A percentile compares a stretch with the other conserved stretches of the same genome.
These are phyloP conservation scores for Poeciliopsis turrubarensis DNA, from an alignment of 2,113 vertebrate species.

Conservation along the genomic window DNA sequence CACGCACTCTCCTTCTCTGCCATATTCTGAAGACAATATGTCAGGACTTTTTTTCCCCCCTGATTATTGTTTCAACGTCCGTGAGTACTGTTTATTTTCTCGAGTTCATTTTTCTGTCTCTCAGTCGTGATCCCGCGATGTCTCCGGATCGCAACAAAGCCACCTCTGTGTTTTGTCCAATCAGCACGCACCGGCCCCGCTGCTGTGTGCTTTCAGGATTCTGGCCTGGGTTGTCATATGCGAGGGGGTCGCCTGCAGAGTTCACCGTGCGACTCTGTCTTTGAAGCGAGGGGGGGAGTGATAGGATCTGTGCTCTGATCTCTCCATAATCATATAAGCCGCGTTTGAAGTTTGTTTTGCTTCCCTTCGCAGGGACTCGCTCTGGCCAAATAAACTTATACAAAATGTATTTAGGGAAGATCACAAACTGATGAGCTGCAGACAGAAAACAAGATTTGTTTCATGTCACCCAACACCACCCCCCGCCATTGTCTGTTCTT, in stretches of 20 bases:
- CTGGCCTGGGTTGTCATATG: conserved; percentile 31
- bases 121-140: not conserved
- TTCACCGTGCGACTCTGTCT: conserved; percentile 48
- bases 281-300: conserved; percentile 56
- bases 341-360: conserved; percentile 75
- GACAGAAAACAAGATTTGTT: conserved; percentile 52
- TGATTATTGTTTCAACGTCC: not conserved
- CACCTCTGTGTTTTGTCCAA: conserved; percentile 47
- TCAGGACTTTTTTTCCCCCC: no score
- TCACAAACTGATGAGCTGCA: conserved; percentile 49
- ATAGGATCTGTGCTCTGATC: conserved; percentile 75
- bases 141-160: not conserved
- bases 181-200: conserved; percentile 31
- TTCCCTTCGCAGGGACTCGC: conserved; percentile 53
- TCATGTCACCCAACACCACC: conserved; percentile 55
- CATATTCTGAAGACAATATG: no score
- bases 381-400: conserved; percentile 67
- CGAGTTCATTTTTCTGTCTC: not conserved
- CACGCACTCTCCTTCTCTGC: no score
- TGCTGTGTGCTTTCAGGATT: conserved; percentile 30
- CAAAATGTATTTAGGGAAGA: conserved; percentile 62
- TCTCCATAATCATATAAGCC: conserved; percentile 70
- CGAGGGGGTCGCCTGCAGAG: conserved; percentile 39
- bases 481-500: conserved; percentile 45
- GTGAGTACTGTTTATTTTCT: not conserved